Base-by-base conservation (phyloP, 2,888 invertebrate genomes). In the Drosophila antonietae region DNA sequence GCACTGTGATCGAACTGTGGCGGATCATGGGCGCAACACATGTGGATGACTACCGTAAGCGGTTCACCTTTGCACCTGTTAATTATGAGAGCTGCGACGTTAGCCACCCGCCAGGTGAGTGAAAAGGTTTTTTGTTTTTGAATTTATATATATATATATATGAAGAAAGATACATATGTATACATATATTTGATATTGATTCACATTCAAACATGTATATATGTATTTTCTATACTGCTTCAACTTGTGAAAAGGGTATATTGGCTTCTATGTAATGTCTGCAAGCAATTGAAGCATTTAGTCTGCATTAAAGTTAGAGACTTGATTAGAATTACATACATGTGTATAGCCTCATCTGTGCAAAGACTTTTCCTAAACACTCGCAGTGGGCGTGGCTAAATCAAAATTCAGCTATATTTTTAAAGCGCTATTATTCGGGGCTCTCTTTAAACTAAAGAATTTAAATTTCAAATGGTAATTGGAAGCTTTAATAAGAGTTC, bases 1-100 rank as follows among this genome's bases (percentile, higher is more conserved):
- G 66, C 52, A 65, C 69, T 65, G 39, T 66, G 61, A 20, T 47
- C 77, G 39, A 35, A 31, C 43, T 33, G 39, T 44, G 31, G 33
- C 37, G 18, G 20, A 65, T 20, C 56, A 33, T 55, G 28, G 37
- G 10, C 31, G n/a, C 23, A 46, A 31, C 39, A 14, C 12, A 46
- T 52, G 58, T 43, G 44, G 18, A 12, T 47, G 58, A 56, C 35
- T 60, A 56, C 28, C 53, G 20, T n/a, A 43, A 57, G 39, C 53
- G 35, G 41, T 31, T 65, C 44, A 77, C 73, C 55, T 62, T 72
- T 47, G 64, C 78, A 76, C 75, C 74, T 73, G 74, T 43, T 73
- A 43, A 75, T 75, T 68, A 61, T 33, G 20, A 63, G 39, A 39
- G 44, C 35, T 3, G 39, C 37, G 35, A 23, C 28, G 31, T n/a